Conservation (phyloP, 2,113 vertebrate genomes). For the Trachemys scripta region DNA sequence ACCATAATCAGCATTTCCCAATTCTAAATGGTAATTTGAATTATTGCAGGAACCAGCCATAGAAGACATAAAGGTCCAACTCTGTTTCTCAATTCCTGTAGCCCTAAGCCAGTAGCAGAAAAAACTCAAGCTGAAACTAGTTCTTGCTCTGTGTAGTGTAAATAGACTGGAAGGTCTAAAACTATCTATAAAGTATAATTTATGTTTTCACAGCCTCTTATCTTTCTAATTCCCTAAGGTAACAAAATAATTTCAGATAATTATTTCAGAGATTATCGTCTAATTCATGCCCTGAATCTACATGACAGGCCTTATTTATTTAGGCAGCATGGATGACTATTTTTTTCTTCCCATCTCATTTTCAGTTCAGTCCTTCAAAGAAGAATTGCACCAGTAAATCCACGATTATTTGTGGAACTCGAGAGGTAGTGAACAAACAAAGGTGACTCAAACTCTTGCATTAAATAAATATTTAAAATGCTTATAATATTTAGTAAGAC, state of each 20-base stretch:
- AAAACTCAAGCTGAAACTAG: slow-evolving; percentile 51
- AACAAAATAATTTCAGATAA: slow-evolving; percentile 55
- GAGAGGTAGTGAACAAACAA: neutral
- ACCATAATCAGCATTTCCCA: accelerated
- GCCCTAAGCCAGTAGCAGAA: neutral
- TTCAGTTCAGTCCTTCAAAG: neutral
- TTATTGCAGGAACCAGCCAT: neutral
- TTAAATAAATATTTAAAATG: neutral
- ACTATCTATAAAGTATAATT: slow-evolving; percentile 30
- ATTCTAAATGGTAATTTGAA: neutral
- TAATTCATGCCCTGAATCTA: slow-evolving; percentile 40
- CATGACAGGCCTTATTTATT: slow-evolving; percentile 41
- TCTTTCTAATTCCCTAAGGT: slow-evolving; percentile 54
- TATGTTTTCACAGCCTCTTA: slow-evolving; percentile 42
- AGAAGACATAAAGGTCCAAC: neutral
- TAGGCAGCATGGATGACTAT: neutral
- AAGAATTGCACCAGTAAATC: neutral
- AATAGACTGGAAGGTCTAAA: slow-evolving; percentile 49
- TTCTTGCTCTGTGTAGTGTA: slow-evolving; percentile 24
- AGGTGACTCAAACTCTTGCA: neutral
- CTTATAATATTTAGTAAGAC: neutral
- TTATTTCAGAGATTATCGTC: slow-evolving; percentile 62
- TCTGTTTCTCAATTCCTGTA: slow-evolving; percentile 5
- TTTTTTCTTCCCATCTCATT: slow-evolving; percentile 40
- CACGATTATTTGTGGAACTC: neutral